Base-by-base conservation (phyloP, 1,140 invertebrate genomes). In the Drosophila pallidifrons region DNA sequence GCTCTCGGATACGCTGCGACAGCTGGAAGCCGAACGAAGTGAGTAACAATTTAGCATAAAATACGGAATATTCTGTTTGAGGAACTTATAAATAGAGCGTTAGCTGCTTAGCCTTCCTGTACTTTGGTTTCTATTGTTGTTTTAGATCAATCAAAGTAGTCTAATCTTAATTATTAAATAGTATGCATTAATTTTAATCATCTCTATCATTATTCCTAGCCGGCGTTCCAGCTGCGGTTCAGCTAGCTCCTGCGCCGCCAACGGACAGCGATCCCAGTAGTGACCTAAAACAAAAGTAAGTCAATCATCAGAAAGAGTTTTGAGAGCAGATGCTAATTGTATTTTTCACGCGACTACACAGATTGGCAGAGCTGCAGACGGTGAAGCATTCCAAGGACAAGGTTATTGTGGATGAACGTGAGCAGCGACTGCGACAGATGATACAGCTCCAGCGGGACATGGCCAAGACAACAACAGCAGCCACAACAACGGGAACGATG, bases 1-100 rank as follows among this genome's bases (percentile, higher is more conserved):
- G 70, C 90, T 98, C 1, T 97, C 97, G 0, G 96, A 96, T 89
- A 95, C 96, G 1, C 93, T 97, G 30, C 93, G 96, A 43, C 94
- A 95, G 30, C 95, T 95, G 81, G 96, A 97, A 79, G 94, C 95
- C 10, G 91, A 94, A 15, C 73, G 82, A 41, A 70, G 72, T 45
- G 13, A 32, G 51, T 30, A 2, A 52, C 47, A 25, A 25, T 20
- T 0, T 20, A 20, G 2, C 20, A 20, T 25, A 25, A 25, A 25
- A 25, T 25, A 4, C 20, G 20, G 20, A 20, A 20, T 20, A 25
- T 25, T 25, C 20, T 25, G 20, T 25, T 25, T 25, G 3, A 25
- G 20, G 0, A 25, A 25, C 20, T 25, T 0, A 25, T 25, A 25
- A 20, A 2, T 20, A 20, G 2, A 25, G 20, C 20, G 20, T 25